These are phyloP conservation scores for Ischnus inquisitorius DNA, from an alignment of 2,888 invertebrate genomes.

Conservation along the genomic window DNA sequence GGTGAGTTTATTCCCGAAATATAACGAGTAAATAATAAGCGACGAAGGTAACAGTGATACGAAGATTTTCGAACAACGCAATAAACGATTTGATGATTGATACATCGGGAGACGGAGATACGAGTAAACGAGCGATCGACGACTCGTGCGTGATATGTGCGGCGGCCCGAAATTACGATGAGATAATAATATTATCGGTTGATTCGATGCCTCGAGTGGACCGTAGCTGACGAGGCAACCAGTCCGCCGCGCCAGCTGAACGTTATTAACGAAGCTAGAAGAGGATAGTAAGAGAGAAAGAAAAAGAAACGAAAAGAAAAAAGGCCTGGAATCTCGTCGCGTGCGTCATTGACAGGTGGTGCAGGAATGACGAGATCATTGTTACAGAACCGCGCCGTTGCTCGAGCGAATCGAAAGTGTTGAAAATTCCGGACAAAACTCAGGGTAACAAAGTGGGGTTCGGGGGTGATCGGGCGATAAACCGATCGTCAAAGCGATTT, in stretches of 20 bases:
- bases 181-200: slow-evolving; percentile 72
- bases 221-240: slow-evolving; percentile 63
- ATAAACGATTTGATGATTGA: slow-evolving; percentile 30
- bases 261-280: not conserved
- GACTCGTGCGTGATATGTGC: slow-evolving; percentile 52
- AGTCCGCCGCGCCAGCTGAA: slow-evolving; percentile 28
- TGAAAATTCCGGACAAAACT: not conserved
- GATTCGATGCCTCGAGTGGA: slow-evolving; percentile 63
- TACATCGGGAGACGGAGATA: slow-evolving; percentile 25
- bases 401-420: not conserved
- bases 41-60: not conserved
- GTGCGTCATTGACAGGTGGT: slow-evolving; percentile 81
- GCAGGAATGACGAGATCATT: slow-evolving; percentile 74
- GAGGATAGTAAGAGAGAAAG: not conserved
- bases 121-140: slow-evolving; percentile 31
- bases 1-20: not conserved
- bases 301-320: no score
- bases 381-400: not conserved
- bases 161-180: slow-evolving; percentile 65
- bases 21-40: not conserved
- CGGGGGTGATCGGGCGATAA: slow-evolving; percentile 21
- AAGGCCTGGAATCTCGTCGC: slow-evolving; percentile 60
- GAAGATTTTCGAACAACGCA: not conserved
- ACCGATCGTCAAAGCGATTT: slow-evolving; percentile 37
- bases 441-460: not conserved